Base-by-base conservation (phyloP, 2,113 vertebrate genomes). In the Elaphurus davidianus region DNA sequence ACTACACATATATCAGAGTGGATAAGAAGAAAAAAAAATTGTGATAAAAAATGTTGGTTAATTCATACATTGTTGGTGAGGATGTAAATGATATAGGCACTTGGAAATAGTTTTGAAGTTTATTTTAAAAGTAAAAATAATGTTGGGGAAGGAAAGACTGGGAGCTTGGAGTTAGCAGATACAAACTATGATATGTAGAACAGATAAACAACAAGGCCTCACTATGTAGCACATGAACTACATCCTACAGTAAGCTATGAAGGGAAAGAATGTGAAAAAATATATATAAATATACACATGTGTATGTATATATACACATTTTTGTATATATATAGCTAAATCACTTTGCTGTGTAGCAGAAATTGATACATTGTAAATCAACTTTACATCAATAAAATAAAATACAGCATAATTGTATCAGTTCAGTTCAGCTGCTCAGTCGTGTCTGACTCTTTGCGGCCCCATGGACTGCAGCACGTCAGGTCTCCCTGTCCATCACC, bases 371-470 rank as follows among this genome's bases (percentile, higher is more conserved):
- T n/a, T 67, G 8, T 19, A n/a, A 67, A 67, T 36, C 4, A 67
- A 67, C 16, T 67, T 10, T 67, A n/a, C 64, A 67, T 67, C 16
- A 67, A 5, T 36, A 36, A 67, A 67, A 10, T n/a, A n/a, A 67
- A n/a, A 67, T 67, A n/a, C 16, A 67, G 19, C 64, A 67, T 67
- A 67, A 36, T 36, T 62, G 16, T 62, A 33, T 30, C 33, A 8
- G 15, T 64, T 64, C 7, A 64, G 30, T 64, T n/a, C 3, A 64
- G 14, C 33, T 3, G 17, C 30, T n/a, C 62, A 67, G 33, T 36
- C 4, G 0, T 67, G 64, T 67, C 33, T 67, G n/a, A 67, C 16
- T n/a, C 16, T n/a, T 36, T 67, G 33, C 0, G 0, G n/a, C 9
- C 33, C 33, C 64, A 67, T 10, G 33, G 33, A 67, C 7, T 67